These are phyloP conservation scores for Habrosyne pyritoides DNA, from an alignment of 2,888 invertebrate genomes.

Conservation along the genomic window DNA sequence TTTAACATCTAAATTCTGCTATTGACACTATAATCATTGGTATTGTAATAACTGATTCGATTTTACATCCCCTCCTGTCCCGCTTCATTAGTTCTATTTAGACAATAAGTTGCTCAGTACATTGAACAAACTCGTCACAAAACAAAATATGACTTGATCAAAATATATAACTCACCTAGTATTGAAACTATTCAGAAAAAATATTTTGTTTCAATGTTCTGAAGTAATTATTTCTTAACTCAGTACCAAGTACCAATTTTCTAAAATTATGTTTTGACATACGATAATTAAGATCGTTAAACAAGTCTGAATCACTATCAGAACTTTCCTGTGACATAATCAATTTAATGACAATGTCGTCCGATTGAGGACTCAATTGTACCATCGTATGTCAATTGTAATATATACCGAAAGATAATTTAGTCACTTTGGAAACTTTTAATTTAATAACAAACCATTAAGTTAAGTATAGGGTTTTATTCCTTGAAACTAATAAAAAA, in stretches of 20 bases:
- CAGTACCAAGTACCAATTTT: not conserved
- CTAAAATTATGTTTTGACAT: not conserved
- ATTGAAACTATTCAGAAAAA: not conserved
- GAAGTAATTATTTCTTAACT: not conserved
- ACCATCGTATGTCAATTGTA: slow-evolving; percentile 21
- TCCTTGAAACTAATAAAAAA: not conserved
- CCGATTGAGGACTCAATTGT: not conserved
- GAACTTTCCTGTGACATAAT: too few relatives aligned
- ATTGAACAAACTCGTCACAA: slow-evolving; percentile 26
- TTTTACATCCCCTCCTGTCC: not conserved
- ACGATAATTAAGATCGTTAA: not conserved
- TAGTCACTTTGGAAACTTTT: slow-evolving; percentile 8
- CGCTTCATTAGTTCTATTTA: not conserved
- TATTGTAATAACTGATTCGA: slow-evolving; percentile 31
- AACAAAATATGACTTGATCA: slow-evolving; percentile 11
- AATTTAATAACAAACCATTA: slow-evolving; percentile 21
- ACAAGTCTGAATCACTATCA: too few relatives aligned
- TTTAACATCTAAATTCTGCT: slow-evolving; percentile 47
- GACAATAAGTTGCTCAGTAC: slow-evolving; percentile 38
- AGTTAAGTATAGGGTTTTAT: too few relatives aligned
- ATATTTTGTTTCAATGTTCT: not conserved
- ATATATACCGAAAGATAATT: slow-evolving; percentile 7
- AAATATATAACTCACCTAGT: not conserved
- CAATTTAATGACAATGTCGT: too few relatives aligned
- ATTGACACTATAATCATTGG: slow-evolving; percentile 51